Conservation (phyloP, 2,797 vertebrate genomes). For the Loriculus beryllinus region DNA sequence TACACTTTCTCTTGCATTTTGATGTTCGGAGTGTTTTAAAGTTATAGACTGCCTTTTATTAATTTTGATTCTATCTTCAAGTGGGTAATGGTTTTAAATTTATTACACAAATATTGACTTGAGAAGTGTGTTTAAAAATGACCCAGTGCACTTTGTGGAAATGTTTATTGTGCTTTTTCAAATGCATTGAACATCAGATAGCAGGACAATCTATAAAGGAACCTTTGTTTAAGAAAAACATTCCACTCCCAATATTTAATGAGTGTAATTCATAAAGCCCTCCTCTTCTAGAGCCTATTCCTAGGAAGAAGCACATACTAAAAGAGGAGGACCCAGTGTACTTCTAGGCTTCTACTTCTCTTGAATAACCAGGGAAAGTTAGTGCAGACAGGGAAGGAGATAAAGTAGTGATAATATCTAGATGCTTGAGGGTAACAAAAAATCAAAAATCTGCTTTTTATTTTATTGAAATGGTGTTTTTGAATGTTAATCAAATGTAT, state of each 20-base stretch:
- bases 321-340: background rate
- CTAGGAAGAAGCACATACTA: background rate
- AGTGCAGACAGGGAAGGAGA: background rate
- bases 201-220: background rate
- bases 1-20: background rate
- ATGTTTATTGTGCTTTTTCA: constrained; percentile 16
- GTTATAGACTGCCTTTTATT: background rate
- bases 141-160: background rate
- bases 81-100: background rate
- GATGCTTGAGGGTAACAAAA: background rate
- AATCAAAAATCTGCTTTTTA: background rate
- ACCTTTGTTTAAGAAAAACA: background rate
- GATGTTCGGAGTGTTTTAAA: background rate
- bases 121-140: background rate
- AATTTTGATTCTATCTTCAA: background rate
- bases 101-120: constrained; percentile 14
- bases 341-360: background rate
- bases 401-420: background rate
- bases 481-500: background rate
- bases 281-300: background rate
- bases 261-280: background rate
- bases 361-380: background rate
- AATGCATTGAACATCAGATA: background rate
- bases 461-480: background rate
- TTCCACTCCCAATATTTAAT: background rate